phyloP scores from a whole-genome alignment of 2,797 vertebrate species.

The Typhlichthys eigenmanni region DNA sequence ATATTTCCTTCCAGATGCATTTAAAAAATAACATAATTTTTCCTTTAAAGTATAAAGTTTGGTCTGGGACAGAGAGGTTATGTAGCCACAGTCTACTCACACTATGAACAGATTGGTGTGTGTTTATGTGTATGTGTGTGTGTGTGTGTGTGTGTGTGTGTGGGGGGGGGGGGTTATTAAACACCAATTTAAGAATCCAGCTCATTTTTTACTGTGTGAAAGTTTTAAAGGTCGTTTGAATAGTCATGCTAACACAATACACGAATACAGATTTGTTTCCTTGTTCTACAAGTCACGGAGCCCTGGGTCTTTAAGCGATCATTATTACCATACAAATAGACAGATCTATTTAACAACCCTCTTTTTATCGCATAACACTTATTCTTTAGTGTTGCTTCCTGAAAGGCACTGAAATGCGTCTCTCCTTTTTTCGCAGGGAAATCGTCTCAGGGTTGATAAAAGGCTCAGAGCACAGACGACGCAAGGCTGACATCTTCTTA shows the following conservation, averaged over 20 bases:
- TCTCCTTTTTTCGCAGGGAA: slow-evolving; percentile 46
- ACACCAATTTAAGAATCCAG: slow-evolving; percentile 26
- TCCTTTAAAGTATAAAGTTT: too few species aligned
- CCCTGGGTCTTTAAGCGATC: slow-evolving; percentile 80
- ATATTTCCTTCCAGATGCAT: too few species aligned
- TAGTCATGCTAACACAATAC: slow-evolving; percentile 73
- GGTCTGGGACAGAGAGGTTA: too few species aligned
- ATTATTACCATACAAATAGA: slow-evolving; percentile 90
- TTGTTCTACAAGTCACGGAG: slow-evolving; percentile 79
- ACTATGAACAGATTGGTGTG: not conserved
- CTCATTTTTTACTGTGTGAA: slow-evolving; percentile 78
- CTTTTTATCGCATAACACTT: slow-evolving; percentile 84
- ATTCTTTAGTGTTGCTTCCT: slow-evolving; percentile 81
- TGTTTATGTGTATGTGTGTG: too few species aligned
- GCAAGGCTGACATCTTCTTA: slow-evolving; percentile 88
- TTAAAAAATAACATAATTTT: too few species aligned
- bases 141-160: too few species aligned
- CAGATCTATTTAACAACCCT: slow-evolving; percentile 86
- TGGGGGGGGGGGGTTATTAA: not conserved
- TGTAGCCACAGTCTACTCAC: not conserved
- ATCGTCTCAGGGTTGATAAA: slow-evolving; percentile 81
- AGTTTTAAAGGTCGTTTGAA: slow-evolving; percentile 82
- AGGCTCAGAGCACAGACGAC: slow-evolving; percentile 83
- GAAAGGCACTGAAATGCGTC: slow-evolving; percentile 80
- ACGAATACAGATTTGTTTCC: slow-evolving; percentile 80